Base-by-base conservation (phyloP, 2,888 invertebrate species). In the Mycalesis mineus region DNA sequence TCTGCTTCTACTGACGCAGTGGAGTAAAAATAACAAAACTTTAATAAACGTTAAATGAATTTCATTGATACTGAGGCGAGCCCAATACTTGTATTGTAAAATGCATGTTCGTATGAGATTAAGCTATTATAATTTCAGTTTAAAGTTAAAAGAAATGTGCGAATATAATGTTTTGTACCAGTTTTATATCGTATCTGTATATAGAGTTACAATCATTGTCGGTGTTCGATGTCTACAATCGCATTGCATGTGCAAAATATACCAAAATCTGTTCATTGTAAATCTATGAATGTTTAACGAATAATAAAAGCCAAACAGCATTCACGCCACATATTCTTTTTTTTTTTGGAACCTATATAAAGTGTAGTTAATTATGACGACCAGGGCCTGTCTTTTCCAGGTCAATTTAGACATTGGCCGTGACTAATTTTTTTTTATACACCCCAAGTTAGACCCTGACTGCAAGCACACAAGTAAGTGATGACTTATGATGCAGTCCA, bases 281-380 rank as follows among this genome's bases (percentile, higher is more conserved):
- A 11, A 44, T 13, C 31, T 47, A 52, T 52, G 41, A 61, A 55
- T 58, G 47, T 58, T 44, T 48, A 44, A 53, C 52, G 22, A 53
- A 52, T 53, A 59, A 61, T 59, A 62, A 47, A 62, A 64, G 56
- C 49, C 56, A 64, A 62, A 62, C 50, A 49, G 56, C 64, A 56
- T 57, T 60, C 58, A 59, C 61, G 59, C 59, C 61, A 50, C 9
- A 41, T n/a, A 22, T 9, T 39, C 15, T 11, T 54, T 61, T 56
- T 49, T 53, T 61, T 61, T 58, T 44, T 47, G 31, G 22, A 37
- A 42, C 9, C 4, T 37, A n/a, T 13, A 15, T n/a, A n/a, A n/a
- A n/a, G n/a, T n/a, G n/a, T n/a, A n/a, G n/a, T n/a, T n/a, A n/a
- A n/a, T n/a, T n/a, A n/a, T n/a, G n/a, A n/a, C n/a, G n/a, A n/a